Evolutionary conservation across 2,113 vertebrate species (phyloP), one percentile per base, ranked within the genome.

Genomic region (Carassius gibelio): DNA sequence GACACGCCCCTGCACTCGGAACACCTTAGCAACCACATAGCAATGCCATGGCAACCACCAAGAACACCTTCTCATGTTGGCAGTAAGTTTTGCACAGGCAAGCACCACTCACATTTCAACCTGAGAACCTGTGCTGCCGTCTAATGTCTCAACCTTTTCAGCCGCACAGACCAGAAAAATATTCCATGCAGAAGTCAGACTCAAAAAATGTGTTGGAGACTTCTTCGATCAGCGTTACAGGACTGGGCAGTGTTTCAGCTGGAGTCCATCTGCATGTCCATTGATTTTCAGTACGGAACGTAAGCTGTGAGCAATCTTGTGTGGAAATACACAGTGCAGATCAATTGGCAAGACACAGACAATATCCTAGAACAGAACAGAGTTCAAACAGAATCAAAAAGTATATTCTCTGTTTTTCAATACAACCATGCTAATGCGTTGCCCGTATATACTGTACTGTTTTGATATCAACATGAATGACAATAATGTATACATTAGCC

Each of bases 241-340:
- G 52, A 59, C 36, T 10, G 52, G 75, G 75, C 75, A 78, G 52
- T 19, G 2, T 59, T 78, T 59, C 75, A 59, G 21, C 30, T n/a
- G 52, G 75, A 77, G 75, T 59, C 52, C 75, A 78, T 59, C 52
- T 57, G 52, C 30, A 59, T 59, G 30, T 57, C 52, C 75, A 78
- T 78, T 78, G 75, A 78, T 78, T 78, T 57, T 78, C 30, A 78
- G 50, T 21, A 77, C 9, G 19, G 74, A 78, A 38, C 30, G 52
- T 50, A 77, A 77, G 75, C 75, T 77, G 75, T 77, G 75, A 77
- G 50, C 75, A 77, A 77, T 77, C 50, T 77, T 77, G 50, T 57
- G 50, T 17, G 17, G 75, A 77, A 77, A 77, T 34, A 42, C 36
- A 72, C 9, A 13, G 17, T 45, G 69, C 36, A 72, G 36, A 77